Percentiles rank a stretch among this genome's conserved stretches.
phyloP scores from a whole-genome alignment of 2,113 vertebrate genomes.

The Sapayoa aenigma region DNA sequence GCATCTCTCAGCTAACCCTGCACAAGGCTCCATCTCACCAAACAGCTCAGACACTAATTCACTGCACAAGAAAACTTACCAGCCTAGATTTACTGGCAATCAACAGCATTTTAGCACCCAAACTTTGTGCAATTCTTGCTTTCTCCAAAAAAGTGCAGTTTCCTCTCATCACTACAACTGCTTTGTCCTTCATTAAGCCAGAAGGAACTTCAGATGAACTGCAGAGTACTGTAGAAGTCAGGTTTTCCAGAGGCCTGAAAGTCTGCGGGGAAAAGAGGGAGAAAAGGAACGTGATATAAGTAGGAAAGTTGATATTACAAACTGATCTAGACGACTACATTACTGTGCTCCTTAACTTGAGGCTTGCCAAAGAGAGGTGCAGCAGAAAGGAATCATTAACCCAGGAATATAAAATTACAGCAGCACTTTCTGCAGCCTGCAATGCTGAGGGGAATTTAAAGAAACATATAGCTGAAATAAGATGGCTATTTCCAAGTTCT shows the following conservation, averaged over 20 bases:
- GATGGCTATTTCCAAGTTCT: neutral
- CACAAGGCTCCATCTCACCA: neutral
- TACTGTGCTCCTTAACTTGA: neutral
- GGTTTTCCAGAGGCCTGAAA: slow-evolving; percentile 72
- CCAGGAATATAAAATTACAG: neutral
- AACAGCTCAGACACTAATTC: neutral
- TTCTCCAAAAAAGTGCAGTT: slow-evolving; percentile 84
- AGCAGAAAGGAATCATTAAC: neutral
- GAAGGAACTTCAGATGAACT: slow-evolving; percentile 64
- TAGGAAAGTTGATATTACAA: neutral
- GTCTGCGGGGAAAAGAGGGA: slow-evolving; percentile 63
- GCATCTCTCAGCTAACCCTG: neutral
- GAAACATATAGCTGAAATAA: neutral
- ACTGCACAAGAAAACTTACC: slow-evolving; percentile 68
- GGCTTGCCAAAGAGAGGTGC: neutral
- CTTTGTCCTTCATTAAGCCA: slow-evolving; percentile 73
- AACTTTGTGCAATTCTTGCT: slow-evolving; percentile 80
- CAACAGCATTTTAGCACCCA: slow-evolving; percentile 80
- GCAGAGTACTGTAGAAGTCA: slow-evolving; percentile 81
- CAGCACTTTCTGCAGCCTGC: neutral
- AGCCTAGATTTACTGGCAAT: slow-evolving; percentile 77
- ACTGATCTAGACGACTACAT: neutral
- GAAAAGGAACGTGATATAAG: neutral
- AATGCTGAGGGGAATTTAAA: neutral
- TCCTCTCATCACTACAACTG: slow-evolving; percentile 83